A percentile compares a stretch with the other conserved stretches of the same genome.
Evolutionary conservation across 1,140 invertebrate genomes (phyloP).

Genomic region (Micrasema longulum): DNA sequence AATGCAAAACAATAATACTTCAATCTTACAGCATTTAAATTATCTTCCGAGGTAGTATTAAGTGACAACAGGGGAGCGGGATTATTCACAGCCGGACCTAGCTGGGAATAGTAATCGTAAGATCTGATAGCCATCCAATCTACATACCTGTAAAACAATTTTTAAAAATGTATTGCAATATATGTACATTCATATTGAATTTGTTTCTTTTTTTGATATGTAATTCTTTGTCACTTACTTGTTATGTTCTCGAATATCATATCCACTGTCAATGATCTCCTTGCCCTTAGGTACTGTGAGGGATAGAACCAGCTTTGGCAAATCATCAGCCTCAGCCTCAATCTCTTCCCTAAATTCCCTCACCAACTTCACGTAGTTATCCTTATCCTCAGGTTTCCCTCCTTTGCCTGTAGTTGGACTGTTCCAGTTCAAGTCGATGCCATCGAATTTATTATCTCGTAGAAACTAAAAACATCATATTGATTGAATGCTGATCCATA

Average conservation of each 20-base stretch:
- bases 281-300: neutral
- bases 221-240: neutral
- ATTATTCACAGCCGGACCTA: neutral
- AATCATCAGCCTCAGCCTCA: neutral
- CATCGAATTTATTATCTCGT: conserved; percentile 8
- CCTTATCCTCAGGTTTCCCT: neutral
- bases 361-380: conserved; percentile 3
- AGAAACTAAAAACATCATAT: conserved; percentile 4
- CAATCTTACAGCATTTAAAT: too few species aligned
- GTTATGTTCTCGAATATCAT: neutral
- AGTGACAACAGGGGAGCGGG: conserved; percentile 19
- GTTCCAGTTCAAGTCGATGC: conserved; percentile 8
- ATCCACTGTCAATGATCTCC: neutral
- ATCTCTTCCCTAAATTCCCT: neutral
- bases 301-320: neutral
- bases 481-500: too few species aligned
- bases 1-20: too few species aligned
- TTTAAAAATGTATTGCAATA: neutral
- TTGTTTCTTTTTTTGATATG: neutral
- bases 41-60: too few species aligned
- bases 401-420: neutral
- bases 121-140: neutral
- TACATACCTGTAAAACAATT: conserved; percentile 4
- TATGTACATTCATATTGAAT: neutral
- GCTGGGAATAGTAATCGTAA: neutral